Evolutionary conservation across 2,113 vertebrate genomes (phyloP), one percentile per base, ranked within the genome.

Genomic region (Pagrus major): DNA sequence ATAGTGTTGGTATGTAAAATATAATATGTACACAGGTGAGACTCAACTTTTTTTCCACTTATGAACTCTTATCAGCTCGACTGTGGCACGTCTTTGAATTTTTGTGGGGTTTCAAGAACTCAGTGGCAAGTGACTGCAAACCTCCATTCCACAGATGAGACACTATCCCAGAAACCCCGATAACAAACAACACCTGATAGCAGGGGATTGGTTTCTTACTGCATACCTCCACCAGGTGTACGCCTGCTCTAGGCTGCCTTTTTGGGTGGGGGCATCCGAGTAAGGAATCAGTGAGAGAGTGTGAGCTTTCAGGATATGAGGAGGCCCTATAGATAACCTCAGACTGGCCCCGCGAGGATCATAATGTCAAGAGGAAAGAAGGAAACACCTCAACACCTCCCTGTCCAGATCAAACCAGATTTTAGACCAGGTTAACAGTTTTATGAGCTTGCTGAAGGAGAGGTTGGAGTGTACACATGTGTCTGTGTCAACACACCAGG

Each of bases 181-280:
- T 31, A 87, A 88, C 90, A 86, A 90, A 81, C 79, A 88, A 87
- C 82, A 94, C 87, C 86, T 86, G 88, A 91, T 93, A 91, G 86
- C 31, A 8, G 66, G 69, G 76, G 83, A 81, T 91, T 39, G 85
- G 71, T 88, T 91, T 89, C 86, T 65, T 4, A 5, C 71, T 58
- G 72, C 92, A 93, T 93, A 90, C 93, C 88, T 92, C n/a, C 81
- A 86, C 88, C 92, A 92, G 93, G 87, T 91, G 88, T 74, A 89
- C 0, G 42, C 55, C 78, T 70, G 89, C 89, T 88, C 49, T 73
- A 71, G 79, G 83, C 86, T 78, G 75, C 75, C 58, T 70, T n/a
- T 72, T 41, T 56, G 81, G 80, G 86, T 55, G 80, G 81, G 85
- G 85, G 74, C 63, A 51, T 76, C 76, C 16, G n/a, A n/a, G 68